A percentile compares a stretch with the other conserved stretches of the same genome.
Evolutionary conservation across 2,113 vertebrate genomes (phyloP).

Genomic region (Anser brachyrhynchus): DNA sequence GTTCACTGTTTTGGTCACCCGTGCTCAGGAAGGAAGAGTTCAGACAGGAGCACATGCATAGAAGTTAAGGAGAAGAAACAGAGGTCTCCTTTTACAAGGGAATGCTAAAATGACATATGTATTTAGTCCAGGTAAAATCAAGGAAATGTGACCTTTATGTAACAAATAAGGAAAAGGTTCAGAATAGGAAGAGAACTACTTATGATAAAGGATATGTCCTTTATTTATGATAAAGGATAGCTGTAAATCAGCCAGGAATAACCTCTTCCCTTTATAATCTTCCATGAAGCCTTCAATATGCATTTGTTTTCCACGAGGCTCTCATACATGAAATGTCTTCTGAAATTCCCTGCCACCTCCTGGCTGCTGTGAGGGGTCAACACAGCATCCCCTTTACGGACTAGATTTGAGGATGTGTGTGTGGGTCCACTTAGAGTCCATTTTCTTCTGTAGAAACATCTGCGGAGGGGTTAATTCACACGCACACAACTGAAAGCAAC

Average conservation of each 20-base stretch:
- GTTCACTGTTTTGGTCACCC: background rate
- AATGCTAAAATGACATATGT: fast-evolving
- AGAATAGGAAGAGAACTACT: background rate
- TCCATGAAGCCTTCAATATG: background rate
- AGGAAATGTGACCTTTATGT: background rate
- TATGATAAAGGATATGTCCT: background rate
- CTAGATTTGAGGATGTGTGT: background rate
- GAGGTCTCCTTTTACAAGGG: background rate
- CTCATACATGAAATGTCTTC: background rate
- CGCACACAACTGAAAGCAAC: background rate
- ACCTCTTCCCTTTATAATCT: background rate
- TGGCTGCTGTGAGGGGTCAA: background rate
- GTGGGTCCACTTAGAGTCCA: background rate
- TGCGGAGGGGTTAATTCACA: background rate
- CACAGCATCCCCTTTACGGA: background rate
- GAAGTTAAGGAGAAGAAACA: background rate
- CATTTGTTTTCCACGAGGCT: background rate
- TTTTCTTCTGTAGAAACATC: background rate
- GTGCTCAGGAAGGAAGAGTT: background rate
- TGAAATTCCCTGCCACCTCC: background rate
- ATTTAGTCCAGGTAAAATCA: background rate
- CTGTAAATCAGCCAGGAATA: background rate
- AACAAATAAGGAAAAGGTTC: background rate
- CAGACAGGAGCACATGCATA: background rate
- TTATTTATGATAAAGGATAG: background rate